A percentile compares a stretch with the other conserved stretches of the same genome.
Conservation (phyloP, 2,888 invertebrate genomes). For the Parapristionchus giblindavisi region DNA sequence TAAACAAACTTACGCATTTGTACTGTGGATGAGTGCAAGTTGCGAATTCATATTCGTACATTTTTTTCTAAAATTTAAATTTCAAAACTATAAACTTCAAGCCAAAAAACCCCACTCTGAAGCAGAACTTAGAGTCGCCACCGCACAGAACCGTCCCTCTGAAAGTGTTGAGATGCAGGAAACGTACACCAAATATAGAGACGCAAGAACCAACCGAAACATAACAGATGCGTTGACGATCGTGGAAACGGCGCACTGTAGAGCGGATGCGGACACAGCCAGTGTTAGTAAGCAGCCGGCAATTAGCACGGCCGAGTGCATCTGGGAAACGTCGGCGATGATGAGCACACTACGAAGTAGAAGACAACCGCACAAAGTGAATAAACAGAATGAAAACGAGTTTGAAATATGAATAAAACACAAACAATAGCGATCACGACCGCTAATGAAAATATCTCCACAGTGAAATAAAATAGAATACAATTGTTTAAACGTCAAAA, state of each 20-base stretch:
- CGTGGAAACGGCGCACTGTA: constrained; percentile 9
- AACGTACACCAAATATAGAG: too few relatives aligned
- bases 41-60: not conserved
- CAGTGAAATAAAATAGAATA: too few relatives aligned
- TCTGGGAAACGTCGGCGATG: too few relatives aligned
- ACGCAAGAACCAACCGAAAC: not conserved
- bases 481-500: too few relatives aligned
- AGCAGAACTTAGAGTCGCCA: not conserved
- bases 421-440: too few relatives aligned
- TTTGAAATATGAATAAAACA: too few relatives aligned
- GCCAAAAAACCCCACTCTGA: not conserved
- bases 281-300: too few relatives aligned
- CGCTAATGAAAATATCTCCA: too few relatives aligned
- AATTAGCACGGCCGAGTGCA: too few relatives aligned
- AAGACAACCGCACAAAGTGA: too few relatives aligned
- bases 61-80: not conserved
- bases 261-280: not conserved
- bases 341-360: too few relatives aligned
- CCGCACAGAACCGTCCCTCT: not conserved
- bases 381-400: too few relatives aligned
- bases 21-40: not conserved
- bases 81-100: not conserved
- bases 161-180: not conserved
- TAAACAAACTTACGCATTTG: not conserved
- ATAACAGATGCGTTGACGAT: not conserved